Conservation (phyloP, 1,140 invertebrate species). For the Drosophila sp. region DNA sequence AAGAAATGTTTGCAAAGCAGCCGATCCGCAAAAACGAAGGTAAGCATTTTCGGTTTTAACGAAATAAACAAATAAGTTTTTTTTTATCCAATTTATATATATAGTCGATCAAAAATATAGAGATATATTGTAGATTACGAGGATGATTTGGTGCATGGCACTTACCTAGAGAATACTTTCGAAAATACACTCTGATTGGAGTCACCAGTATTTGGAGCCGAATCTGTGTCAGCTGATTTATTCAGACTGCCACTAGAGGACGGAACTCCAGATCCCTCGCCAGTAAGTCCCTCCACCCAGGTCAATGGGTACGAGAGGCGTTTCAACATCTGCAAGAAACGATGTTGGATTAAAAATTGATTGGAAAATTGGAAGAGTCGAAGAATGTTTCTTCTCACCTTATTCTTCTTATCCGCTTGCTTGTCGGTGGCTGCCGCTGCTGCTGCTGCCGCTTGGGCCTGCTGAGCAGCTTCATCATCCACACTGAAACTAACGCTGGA, state of each 20-base stretch:
- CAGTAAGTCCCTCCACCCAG: constrained; percentile 94
- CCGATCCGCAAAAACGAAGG: constrained; percentile 78
- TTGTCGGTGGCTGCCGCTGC: constrained; percentile 84
- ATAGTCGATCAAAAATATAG: constrained; percentile 48
- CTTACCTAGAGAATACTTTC: constrained; percentile 94
- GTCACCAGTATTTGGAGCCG: constrained; percentile 83
- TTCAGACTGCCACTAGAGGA: constrained; percentile 66
- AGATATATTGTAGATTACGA: constrained; percentile 35
- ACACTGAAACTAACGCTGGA: constrained; percentile 90
- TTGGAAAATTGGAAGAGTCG: neutral
- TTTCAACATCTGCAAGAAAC: constrained; percentile 90
- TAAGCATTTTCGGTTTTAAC: constrained; percentile 66
- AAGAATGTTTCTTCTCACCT: constrained; percentile 82
- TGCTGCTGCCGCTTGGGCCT: constrained; percentile 78
- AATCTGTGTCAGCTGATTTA: constrained; percentile 77
- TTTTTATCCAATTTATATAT: constrained; percentile 35
- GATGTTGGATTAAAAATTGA: neutral
- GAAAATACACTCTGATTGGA: constrained; percentile 89
- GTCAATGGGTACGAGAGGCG: constrained; percentile 95
- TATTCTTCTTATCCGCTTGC: constrained; percentile 86
- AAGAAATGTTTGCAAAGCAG: constrained; percentile 72
- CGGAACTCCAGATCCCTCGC: constrained; percentile 84
- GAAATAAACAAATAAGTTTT: constrained; percentile 69
- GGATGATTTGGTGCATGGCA: constrained; percentile 14
- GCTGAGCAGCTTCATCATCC: constrained; percentile 84